Evolutionary conservation across 37 sponge, comb jelly and placozoan species (phyloP), one percentile per base, ranked within the genome.

Genomic region (Trichoplax adhaerens): DNA sequence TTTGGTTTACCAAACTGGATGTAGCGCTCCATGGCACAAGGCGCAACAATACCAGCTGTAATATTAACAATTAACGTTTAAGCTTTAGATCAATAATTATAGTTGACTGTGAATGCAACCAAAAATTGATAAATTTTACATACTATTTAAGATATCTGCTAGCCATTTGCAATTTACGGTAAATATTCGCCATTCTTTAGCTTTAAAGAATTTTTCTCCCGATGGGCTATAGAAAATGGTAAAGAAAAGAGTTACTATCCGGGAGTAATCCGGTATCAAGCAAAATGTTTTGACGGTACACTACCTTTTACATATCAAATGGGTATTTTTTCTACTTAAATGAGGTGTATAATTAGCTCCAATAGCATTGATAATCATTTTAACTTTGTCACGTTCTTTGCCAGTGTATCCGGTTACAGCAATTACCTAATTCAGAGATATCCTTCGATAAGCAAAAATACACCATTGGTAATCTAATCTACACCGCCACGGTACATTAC

Each of bases 321-420:
- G 84, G 53, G 88, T 87, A 54, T 78, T 87, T 29, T 62, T 65
- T 66, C 77, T 72, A 73, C 79, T 74, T 5, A 94, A 83, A 60
- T 81, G 77, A 1, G 87, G 83, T 1, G 95, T 94, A 77, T 84
- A 88, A n/a, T 77, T 58, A 57, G 89, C 79, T 12, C 95, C 95
- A 68, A 77, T 69, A 54, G 84, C 54, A n/a, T 76, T 74, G 54
- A 86, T 82, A 82, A 89, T 86, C 63, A 89, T 85, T 64, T 83
- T 86, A 55, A 94, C 80, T 48, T 83, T 66, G 50, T 81, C 82
- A 59, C 95, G 66, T 62, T 94, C 86, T 48, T 5, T 66, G 1
- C 82, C 95, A 62, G 64, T 78, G 78, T 84, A 94, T 67, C 88
- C 88, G 50, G 85, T 89, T 51, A 86, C 78, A 65, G 89, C 71